These are phyloP conservation scores for Scrobipalpa atriplicella DNA, from an alignment of 2,888 invertebrate genomes.

Conservation along the genomic window DNA sequence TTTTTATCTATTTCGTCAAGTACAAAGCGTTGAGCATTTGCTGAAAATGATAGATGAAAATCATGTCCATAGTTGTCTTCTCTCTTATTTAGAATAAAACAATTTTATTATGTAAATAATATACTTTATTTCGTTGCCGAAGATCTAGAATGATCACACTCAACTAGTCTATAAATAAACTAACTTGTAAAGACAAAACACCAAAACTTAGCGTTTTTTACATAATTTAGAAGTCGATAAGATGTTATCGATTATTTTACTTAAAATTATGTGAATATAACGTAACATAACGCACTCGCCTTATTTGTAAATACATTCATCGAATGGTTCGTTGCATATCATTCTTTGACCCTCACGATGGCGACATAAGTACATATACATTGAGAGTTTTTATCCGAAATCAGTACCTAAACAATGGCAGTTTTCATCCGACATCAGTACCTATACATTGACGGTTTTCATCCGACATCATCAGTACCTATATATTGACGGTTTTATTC, in stretches of 20 bases:
- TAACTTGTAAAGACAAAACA: neutral
- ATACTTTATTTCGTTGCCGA: constrained; percentile 11
- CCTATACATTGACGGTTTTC: no score
- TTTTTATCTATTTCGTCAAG: neutral
- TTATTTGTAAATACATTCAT: neutral
- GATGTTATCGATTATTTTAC: neutral
- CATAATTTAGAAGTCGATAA: neutral
- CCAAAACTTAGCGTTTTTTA: constrained; percentile 13
- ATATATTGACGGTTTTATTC: no score
- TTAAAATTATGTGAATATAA: neutral
- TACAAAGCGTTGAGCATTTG: constrained; percentile 21
- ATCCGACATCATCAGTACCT: no score
- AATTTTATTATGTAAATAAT: constrained; percentile 14
- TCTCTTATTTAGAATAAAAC: constrained; percentile 1
- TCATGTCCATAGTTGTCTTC: constrained; percentile 3
- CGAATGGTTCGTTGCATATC: neutral
- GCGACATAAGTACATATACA: neutral
- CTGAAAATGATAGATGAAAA: neutral
- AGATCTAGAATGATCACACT: constrained; percentile 7
- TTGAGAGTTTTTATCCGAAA: neutral
- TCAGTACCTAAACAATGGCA: neutral
- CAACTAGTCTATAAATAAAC: constrained; percentile 19
- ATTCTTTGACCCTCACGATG: constrained; percentile 1
- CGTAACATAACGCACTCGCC: neutral
- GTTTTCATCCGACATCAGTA: no score